Conservation (phyloP, 2,113 vertebrate species). For the Trochalopteron elliotii region DNA sequence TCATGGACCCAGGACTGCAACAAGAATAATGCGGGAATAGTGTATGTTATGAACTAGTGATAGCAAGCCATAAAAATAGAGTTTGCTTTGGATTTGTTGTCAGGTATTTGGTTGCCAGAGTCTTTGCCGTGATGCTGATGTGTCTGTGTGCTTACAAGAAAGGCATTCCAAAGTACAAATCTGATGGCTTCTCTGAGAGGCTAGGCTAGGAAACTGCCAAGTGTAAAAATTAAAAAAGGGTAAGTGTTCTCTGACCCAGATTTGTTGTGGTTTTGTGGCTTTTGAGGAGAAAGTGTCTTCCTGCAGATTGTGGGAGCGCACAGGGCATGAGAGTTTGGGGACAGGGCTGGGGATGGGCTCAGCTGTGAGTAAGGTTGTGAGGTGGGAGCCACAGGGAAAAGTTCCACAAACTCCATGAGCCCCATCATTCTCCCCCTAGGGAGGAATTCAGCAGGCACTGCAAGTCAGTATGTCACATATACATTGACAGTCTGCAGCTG, state of each 20-base stretch:
- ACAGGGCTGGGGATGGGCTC: neutral
- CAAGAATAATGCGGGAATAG: neutral
- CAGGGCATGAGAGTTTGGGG: neutral
- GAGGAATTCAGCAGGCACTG: neutral
- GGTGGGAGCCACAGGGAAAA: neutral
- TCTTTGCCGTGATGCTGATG: neutral
- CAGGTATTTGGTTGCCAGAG: neutral
- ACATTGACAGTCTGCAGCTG: neutral
- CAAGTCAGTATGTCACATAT: rapidly evolving
- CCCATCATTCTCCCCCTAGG: neutral
- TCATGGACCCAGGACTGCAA: too few species aligned
- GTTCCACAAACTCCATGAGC: neutral
- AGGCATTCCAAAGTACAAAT: neutral
- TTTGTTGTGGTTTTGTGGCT: neutral
- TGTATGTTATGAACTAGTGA: neutral
- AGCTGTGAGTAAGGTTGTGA: neutral
- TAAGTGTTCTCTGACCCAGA: neutral
- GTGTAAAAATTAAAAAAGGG: neutral
- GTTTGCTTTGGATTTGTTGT: neutral
- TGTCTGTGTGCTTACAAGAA: neutral
- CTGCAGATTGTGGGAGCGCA: neutral
- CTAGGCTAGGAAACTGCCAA: neutral
- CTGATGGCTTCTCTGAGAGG: neutral
- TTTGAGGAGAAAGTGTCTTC: neutral
- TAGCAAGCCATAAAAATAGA: neutral